Evolutionary conservation across 2,113 vertebrate species (phyloP).

Genomic region (Aptenodytes forsteri): DNA sequence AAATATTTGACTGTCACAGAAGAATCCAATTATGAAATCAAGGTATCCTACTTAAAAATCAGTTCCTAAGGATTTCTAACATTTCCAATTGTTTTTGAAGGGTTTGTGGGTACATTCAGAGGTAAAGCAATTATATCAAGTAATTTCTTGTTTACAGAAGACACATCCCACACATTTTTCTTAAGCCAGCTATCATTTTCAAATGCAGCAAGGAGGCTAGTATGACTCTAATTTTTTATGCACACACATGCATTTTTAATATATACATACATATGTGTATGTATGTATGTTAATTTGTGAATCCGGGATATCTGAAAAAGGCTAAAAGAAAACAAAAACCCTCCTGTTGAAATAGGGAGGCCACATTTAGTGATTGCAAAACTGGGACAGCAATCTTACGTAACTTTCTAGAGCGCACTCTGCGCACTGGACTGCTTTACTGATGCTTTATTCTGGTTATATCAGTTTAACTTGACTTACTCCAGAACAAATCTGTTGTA

Average conservation of each 20-base stretch:
- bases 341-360: not conserved
- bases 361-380: not conserved
- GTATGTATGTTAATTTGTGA: not conserved
- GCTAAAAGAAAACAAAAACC: not conserved
- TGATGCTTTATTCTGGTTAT: not conserved
- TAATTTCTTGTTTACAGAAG: not conserved
- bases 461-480: not conserved
- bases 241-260: not conserved
- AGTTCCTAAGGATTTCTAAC: not conserved
- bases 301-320: not conserved
- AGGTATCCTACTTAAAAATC: not conserved
- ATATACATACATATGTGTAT: too few species aligned
- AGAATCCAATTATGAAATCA: not conserved
- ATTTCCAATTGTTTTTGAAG: not conserved
- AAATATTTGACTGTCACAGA: not conserved
- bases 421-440: not conserved
- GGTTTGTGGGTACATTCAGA: not conserved
- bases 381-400: not conserved
- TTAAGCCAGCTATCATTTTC: not conserved
- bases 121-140: not conserved
- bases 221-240: not conserved
- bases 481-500: not conserved
- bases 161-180: not conserved
- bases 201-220: not conserved
- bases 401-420: not conserved